Conservation (phyloP, 2,888 invertebrate species). For the Euspilapteryx auroguttella region DNA sequence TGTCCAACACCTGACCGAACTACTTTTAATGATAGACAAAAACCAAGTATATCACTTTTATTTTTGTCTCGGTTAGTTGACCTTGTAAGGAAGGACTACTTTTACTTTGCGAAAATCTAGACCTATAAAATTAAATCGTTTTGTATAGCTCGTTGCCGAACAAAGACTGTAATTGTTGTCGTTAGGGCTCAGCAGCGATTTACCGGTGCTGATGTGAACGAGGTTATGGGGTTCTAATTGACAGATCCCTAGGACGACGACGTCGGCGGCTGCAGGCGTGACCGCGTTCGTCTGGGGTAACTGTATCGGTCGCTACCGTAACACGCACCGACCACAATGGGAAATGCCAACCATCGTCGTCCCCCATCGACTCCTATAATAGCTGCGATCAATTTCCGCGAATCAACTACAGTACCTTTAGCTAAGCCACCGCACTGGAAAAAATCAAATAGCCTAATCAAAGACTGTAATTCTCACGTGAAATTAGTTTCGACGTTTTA, state of each 20-base stretch:
- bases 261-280: conserved; percentile 30
- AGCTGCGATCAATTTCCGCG: conserved; percentile 29
- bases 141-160: too few relatives aligned
- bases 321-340: conserved; percentile 36
- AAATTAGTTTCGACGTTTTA: too few relatives aligned
- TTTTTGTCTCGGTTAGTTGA: not conserved
- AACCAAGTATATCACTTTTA: conserved; percentile 1
- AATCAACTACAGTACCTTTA: conserved; percentile 18
- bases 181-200: conserved; percentile 17
- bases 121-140: too few relatives aligned
- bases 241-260: conserved; percentile 31
- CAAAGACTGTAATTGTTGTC: conserved; percentile 17
- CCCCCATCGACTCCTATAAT: conserved; percentile 17
- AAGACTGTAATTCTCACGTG: too few relatives aligned
- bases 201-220: conserved; percentile 28
- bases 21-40: conserved; percentile 11
- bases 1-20: conserved; percentile 13
- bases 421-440: conserved; percentile 20
- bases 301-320: conserved; percentile 37
- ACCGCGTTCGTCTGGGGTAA: conserved; percentile 36
- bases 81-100: conserved; percentile 7
- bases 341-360: conserved; percentile 23
- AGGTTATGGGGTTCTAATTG: conserved; percentile 41
- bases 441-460: conserved; percentile 13
- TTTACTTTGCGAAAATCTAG: too few relatives aligned